Evolutionary conservation across 2,797 vertebrate genomes (phyloP), one percentile per base, ranked within the genome.

Genomic region (Ara ararauna): DNA sequence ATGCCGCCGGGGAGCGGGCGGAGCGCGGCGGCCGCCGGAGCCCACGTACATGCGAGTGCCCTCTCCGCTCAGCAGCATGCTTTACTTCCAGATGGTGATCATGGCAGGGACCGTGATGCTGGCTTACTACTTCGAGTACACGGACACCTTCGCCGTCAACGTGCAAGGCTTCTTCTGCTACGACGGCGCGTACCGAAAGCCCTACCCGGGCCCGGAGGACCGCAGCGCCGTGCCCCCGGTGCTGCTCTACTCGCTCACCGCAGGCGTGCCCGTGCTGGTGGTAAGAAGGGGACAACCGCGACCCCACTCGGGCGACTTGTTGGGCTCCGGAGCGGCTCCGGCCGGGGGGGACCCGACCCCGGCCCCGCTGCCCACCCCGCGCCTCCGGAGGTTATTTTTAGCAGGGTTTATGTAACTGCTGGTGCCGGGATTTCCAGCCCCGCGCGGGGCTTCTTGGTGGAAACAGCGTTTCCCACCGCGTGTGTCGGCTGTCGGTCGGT

Each of bases 91-190:
- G 97, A 96, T 99, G 99, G 99, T 99, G 98, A 99, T 99, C 97
- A 99, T 99, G 99, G 99, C 99, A 97, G 99, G 99, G 97, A 99
- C 99, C 92, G 98, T 99, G 98, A 99, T 99, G 99, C 97, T 99
- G 98, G 99, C 99, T 77, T 99, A 99, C 97, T 99, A 99, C 98
- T 99, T 99, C 97, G 99, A 99, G 97, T 99, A 99, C 98, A 99
- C 99, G 44, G 99, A 99, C 98, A 99, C 99, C 96, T 99, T 99
- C 98, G 96, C 98, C 93, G 99, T 99, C 98, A 99, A 99, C 97
- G 98, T 99, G 97, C 99, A 99, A 97, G 99, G 99, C 91, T 99
- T 99, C 97, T 99, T 99, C 98, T 99, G 99, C 98, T 99, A 99
- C 96, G 99, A 99, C 97, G 99, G 98, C 97, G 97, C 99, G 91